Evolutionary conservation across 2,113 vertebrate species (phyloP).

Genomic region (Cisticola juncidis): DNA sequence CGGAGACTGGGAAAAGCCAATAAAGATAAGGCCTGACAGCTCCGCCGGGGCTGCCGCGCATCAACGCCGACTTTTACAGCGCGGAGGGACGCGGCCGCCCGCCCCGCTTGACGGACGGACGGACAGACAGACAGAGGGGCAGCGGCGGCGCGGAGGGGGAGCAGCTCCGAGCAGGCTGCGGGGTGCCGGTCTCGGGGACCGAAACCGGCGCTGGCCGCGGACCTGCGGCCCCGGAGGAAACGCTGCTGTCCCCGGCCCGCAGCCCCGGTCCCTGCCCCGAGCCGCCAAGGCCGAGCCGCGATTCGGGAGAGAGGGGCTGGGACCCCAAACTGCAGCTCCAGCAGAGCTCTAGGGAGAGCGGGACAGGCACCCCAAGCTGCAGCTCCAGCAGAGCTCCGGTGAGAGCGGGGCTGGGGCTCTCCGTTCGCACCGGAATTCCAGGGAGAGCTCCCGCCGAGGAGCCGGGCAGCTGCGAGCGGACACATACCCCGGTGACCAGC

Average conservation of each 20-base stretch:
- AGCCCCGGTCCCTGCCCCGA: neutral
- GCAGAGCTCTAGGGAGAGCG: neutral
- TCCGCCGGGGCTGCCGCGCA: slow-evolving; percentile 64
- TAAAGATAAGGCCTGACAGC: slow-evolving; percentile 90
- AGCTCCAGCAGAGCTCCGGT: neutral
- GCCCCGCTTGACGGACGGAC: neutral
- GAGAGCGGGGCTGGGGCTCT: neutral
- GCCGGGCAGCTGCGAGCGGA: too few species aligned
- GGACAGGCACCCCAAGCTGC: neutral
- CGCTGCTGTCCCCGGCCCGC: neutral
- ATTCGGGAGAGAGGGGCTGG: neutral
- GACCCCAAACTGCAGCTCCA: neutral
- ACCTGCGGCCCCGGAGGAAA: neutral
- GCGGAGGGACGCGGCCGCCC: neutral
- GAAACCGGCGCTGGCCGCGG: neutral
- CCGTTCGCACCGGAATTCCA: neutral
- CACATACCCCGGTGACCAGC: neutral
- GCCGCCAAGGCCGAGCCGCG: neutral
- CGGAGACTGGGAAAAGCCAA: slow-evolving; percentile 87
- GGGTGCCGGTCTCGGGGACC: neutral
- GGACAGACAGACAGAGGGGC: neutral
- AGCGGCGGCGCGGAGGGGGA: neutral
- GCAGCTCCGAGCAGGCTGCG: neutral
- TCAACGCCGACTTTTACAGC: slow-evolving; percentile 71
- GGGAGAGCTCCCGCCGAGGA: neutral